Evolutionary conservation across 2,113 vertebrate genomes (phyloP).

Genomic region (Anser cygnoides): DNA sequence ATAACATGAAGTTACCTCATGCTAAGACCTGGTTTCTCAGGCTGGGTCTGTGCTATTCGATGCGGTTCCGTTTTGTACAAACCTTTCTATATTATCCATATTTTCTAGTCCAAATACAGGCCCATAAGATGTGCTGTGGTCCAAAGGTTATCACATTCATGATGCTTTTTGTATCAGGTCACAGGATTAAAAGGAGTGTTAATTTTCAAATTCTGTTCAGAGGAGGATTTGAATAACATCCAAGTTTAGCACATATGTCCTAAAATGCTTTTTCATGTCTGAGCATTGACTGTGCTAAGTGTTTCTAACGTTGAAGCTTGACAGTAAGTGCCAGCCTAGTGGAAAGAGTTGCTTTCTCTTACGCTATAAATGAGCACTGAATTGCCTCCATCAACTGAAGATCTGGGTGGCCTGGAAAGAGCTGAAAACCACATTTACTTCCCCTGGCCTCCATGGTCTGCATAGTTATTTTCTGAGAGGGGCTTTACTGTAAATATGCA

Average conservation of each 20-base stretch:
- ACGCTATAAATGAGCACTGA: no score
- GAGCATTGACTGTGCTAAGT: neutral
- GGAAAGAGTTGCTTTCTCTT: neutral
- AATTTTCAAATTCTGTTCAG: neutral
- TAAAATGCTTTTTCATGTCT: neutral
- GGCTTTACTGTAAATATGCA: neutral
- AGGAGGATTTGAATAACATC: neutral
- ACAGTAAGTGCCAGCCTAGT: no score
- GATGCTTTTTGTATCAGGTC: neutral
- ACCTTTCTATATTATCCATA: fast-evolving
- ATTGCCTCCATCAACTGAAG: neutral
- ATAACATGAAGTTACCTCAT: fast-evolving
- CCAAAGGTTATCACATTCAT: fast-evolving
- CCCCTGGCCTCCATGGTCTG: fast-evolving
- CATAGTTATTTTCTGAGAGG: neutral
- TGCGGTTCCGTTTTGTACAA: fast-evolving
- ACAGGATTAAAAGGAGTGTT: neutral
- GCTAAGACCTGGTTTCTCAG: neutral
- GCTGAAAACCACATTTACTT: neutral
- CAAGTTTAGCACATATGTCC: neutral
- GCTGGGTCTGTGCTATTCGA: neutral
- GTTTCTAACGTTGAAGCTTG: neutral
- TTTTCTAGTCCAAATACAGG: neutral
- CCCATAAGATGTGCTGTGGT: neutral
- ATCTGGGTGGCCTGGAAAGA: neutral